Percentiles rank a stretch among this genome's conserved stretches.
These are phyloP conservation scores for Aspidoscelis tigris DNA, from an alignment of 2,113 vertebrate species.

Conservation along the genomic window DNA sequence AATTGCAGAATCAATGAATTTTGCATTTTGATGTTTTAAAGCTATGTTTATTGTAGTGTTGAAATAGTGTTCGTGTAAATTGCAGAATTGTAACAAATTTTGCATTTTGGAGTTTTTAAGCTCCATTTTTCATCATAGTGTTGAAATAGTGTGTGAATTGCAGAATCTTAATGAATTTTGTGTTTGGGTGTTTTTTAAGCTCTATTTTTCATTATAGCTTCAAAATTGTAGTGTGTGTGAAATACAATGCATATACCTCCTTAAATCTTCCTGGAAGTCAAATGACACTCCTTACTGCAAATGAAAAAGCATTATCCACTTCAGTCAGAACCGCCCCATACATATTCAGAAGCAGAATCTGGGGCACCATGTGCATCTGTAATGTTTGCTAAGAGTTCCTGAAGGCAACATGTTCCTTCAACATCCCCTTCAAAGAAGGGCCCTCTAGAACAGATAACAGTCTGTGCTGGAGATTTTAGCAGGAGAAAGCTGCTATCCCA, in stretches of 20 bases:
- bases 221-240: not conserved
- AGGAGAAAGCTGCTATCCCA: constrained; percentile 41
- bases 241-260: constrained; percentile 10
- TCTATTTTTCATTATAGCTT: too few relatives aligned
- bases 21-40: too few relatives aligned
- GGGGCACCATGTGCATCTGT: constrained; percentile 25
- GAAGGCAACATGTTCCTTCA: constrained; percentile 55
- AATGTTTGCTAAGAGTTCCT: constrained; percentile 58
- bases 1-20: too few relatives aligned
- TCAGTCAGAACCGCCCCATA: constrained; percentile 52
- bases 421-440: constrained; percentile 48
- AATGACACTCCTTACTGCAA: constrained; percentile 56
- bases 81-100: too few relatives aligned
- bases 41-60: too few relatives aligned
- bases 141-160: too few relatives aligned
- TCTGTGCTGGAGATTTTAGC: constrained; percentile 39
- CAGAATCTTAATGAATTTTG: too few relatives aligned
- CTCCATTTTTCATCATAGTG: too few relatives aligned
- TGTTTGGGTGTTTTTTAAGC: too few relatives aligned
- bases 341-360: constrained; percentile 49
- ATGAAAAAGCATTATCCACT: constrained; percentile 41
- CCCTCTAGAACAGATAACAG: constrained; percentile 54
- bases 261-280: constrained; percentile 57
- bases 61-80: too few relatives aligned
- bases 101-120: too few relatives aligned